phyloP scores from a whole-genome alignment of 2,113 vertebrate species.

The Lampris incognitus region DNA sequence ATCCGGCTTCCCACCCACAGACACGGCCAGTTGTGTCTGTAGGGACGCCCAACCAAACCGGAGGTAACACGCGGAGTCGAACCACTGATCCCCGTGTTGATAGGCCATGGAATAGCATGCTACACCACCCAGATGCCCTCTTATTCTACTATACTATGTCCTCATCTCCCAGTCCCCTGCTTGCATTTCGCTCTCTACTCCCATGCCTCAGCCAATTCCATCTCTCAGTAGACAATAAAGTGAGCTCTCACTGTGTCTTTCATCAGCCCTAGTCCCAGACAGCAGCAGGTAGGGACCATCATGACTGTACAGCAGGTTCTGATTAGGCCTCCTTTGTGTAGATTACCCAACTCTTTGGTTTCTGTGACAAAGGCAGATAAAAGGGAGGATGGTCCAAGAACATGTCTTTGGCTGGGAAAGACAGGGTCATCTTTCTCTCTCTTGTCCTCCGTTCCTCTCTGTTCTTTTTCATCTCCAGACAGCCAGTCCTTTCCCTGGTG shows the following conservation, averaged over 20 bases:
- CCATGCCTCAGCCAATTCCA: neutral
- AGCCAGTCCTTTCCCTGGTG: neutral
- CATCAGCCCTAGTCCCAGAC: constrained; percentile 21
- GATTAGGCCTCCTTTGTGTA: constrained; percentile 21
- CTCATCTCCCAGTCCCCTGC: neutral
- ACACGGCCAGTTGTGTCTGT: too few species aligned
- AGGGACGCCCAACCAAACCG: too few species aligned
- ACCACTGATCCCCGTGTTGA: too few species aligned
- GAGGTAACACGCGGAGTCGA: too few species aligned
- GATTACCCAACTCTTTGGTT: constrained; percentile 7
- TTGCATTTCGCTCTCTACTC: neutral
- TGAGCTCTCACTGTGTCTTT: constrained; percentile 51
- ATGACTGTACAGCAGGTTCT: constrained; percentile 18
- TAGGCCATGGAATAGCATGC: too few species aligned
- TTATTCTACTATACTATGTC: neutral
- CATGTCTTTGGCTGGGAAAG: neutral
- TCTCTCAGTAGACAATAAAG: constrained; percentile 13
- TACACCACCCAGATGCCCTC: too few species aligned
- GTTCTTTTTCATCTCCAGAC: neutral
- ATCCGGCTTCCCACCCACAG: too few species aligned
- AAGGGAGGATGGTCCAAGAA: constrained; percentile 1
- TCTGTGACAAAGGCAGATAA: neutral
- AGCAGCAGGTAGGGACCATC: constrained; percentile 6
- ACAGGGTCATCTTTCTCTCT: neutral
- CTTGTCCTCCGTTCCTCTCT: neutral